A percentile compares a stretch with the other conserved stretches of the same genome.
Conservation (phyloP, 2,113 vertebrate genomes). For the Onychorhynchus coronatus region DNA sequence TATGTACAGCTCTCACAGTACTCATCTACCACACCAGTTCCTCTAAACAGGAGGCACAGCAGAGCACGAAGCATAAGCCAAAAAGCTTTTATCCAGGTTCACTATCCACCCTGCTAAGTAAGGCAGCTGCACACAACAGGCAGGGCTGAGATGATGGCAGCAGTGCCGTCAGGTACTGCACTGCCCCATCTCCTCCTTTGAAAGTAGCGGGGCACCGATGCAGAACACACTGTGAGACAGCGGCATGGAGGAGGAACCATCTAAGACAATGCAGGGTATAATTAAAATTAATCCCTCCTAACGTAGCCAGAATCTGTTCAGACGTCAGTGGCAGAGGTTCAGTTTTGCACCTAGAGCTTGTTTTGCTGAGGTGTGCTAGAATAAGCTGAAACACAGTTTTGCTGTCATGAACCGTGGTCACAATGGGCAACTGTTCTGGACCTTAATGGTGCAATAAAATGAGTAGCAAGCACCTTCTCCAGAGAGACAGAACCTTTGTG, state of each 20-base stretch:
- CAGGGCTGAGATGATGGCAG: not conserved
- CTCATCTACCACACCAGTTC: not conserved
- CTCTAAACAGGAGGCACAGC: not conserved
- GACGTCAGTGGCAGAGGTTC: not conserved
- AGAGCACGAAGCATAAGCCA: not conserved
- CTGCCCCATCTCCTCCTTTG: not conserved
- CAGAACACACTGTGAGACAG: not conserved
- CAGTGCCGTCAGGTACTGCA: not conserved
- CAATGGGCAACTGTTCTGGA: not conserved
- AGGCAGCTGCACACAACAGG: not conserved
- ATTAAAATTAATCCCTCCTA: not conserved
- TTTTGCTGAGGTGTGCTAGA: not conserved
- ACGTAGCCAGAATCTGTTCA: not conserved
- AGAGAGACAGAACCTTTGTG: not conserved
- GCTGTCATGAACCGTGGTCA: not conserved
- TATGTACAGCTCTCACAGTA: accelerated
- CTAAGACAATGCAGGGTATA: accelerated
- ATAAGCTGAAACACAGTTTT: not conserved
- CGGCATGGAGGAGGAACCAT: not conserved
- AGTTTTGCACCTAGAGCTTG: not conserved
- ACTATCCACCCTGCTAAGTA: not conserved
- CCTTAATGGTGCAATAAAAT: not conserved
- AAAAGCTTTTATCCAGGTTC: not conserved
- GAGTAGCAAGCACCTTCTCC: not conserved
- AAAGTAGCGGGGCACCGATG: not conserved